These are phyloP conservation scores for Eledona agricola DNA, from an alignment of 2,888 invertebrate genomes.

Conservation along the genomic window DNA sequence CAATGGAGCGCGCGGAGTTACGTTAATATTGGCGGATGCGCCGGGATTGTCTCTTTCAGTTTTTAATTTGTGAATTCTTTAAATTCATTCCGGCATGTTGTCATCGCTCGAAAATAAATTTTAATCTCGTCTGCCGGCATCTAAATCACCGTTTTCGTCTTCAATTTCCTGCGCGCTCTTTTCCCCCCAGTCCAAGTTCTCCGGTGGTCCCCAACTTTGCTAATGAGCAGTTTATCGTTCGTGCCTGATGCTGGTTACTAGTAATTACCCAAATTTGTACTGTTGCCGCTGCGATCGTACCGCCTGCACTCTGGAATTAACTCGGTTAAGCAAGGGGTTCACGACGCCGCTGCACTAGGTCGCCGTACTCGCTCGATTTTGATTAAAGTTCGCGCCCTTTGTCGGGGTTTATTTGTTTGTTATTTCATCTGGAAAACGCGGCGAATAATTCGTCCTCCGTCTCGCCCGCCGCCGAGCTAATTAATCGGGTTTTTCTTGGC, in stretches of 20 bases:
- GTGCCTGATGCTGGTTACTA: constrained; percentile 51
- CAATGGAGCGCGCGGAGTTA: no score
- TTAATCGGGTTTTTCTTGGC: constrained; percentile 22
- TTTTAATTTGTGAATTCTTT: constrained; percentile 34
- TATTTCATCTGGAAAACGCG: constrained; percentile 30
- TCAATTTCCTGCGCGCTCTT: constrained; percentile 32
- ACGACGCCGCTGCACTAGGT: constrained; percentile 22
- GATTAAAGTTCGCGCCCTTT: constrained; percentile 29
- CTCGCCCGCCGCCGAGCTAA: constrained; percentile 8
- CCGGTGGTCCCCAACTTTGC: constrained; percentile 39
- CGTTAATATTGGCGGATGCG: no score
- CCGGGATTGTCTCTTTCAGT: constrained; percentile 20
- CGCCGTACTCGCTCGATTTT: constrained; percentile 23
- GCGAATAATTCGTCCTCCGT: constrained; percentile 14
- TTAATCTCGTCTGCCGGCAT: constrained; percentile 32
- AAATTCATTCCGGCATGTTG: constrained; percentile 6
- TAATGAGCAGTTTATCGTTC: constrained; percentile 56
- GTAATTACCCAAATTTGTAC: constrained; percentile 56
- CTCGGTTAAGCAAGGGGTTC: constrained; percentile 38
- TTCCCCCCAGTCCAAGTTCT: constrained; percentile 9
- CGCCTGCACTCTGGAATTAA: constrained; percentile 50
- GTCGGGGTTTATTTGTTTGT: constrained; percentile 20
- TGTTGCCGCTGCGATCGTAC: constrained; percentile 42
- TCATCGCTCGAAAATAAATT: constrained; percentile 36
- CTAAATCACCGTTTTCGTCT: constrained; percentile 37